A percentile compares a stretch with the other conserved stretches of the same genome.
Evolutionary conservation across 2,888 invertebrate species (phyloP).

Genomic region (Ptilodon capucinus): DNA sequence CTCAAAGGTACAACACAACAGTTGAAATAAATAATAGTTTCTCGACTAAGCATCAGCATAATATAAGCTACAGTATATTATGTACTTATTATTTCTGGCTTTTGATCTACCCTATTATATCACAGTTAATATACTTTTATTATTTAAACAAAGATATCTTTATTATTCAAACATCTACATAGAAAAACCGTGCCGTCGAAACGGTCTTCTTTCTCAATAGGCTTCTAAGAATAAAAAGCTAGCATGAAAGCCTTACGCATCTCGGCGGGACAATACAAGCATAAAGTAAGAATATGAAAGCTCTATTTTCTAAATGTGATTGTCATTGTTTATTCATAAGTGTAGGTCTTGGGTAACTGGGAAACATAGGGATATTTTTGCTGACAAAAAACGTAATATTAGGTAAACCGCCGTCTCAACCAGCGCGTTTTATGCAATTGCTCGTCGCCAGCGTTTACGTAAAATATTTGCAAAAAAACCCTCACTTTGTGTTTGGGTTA

Average conservation of each 20-base stretch:
- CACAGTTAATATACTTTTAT: not conserved
- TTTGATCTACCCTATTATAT: too few relatives aligned
- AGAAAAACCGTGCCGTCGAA: not conserved
- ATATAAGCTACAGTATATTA: too few relatives aligned
- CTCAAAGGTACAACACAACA: too few relatives aligned
- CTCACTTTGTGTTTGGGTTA: too few relatives aligned
- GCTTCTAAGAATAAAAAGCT: constrained; percentile 12
- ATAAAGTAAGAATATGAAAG: constrained; percentile 23
- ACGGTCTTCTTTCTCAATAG: constrained; percentile 2
- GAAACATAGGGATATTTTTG: not conserved
- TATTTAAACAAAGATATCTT: not conserved
- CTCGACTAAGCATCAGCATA: too few relatives aligned
- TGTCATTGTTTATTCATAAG: constrained; percentile 43
- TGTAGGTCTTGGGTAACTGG: constrained; percentile 15
- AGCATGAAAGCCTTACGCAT: constrained; percentile 13
- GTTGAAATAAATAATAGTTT: too few relatives aligned
- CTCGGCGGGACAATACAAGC: constrained; percentile 24
- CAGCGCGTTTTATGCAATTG: too few relatives aligned
- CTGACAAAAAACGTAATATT: not conserved
- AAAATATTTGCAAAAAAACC: too few relatives aligned
- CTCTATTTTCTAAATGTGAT: constrained; percentile 37
- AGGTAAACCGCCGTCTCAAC: not conserved
- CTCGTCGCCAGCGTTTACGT: too few relatives aligned
- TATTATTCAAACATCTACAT: not conserved
- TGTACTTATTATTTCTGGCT: too few relatives aligned